phyloP scores from a whole-genome alignment of 1,140 invertebrate species.

The Anoplophora glabripennis region DNA sequence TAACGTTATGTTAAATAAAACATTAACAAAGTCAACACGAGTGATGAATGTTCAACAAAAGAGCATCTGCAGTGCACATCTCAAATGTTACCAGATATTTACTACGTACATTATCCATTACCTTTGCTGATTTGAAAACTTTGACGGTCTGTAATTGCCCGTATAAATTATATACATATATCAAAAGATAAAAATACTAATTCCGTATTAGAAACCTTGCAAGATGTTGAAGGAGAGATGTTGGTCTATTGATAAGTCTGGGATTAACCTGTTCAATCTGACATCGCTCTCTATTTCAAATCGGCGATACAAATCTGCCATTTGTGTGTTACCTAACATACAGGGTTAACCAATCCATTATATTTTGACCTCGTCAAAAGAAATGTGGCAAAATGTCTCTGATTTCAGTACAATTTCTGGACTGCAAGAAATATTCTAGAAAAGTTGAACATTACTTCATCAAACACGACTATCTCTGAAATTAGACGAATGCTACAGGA shows the following conservation, averaged over 20 bases:
- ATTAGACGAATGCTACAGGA: too few relatives aligned
- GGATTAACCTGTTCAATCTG: background rate
- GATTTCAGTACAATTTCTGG: too few relatives aligned
- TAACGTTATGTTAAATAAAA: conserved; percentile 23
- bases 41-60: conserved; percentile 15
- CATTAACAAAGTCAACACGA: conserved; percentile 22
- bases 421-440: too few relatives aligned
- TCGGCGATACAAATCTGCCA: too few relatives aligned
- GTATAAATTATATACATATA: background rate
- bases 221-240: background rate
- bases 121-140: background rate
- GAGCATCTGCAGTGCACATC: conserved; percentile 4
- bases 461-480: too few relatives aligned
- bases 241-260: background rate
- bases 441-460: too few relatives aligned
- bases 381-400: too few relatives aligned
- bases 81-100: conserved; percentile 15
- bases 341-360: too few relatives aligned
- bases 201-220: background rate
- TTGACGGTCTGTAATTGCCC: background rate
- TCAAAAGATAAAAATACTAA: background rate
- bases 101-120: background rate
- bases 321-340: too few relatives aligned
- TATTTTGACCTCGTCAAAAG: too few relatives aligned
- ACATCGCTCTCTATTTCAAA: too few relatives aligned